These are phyloP conservation scores for Polypedilum pembai DNA, from an alignment of 1,140 invertebrate genomes.

Conservation along the genomic window DNA sequence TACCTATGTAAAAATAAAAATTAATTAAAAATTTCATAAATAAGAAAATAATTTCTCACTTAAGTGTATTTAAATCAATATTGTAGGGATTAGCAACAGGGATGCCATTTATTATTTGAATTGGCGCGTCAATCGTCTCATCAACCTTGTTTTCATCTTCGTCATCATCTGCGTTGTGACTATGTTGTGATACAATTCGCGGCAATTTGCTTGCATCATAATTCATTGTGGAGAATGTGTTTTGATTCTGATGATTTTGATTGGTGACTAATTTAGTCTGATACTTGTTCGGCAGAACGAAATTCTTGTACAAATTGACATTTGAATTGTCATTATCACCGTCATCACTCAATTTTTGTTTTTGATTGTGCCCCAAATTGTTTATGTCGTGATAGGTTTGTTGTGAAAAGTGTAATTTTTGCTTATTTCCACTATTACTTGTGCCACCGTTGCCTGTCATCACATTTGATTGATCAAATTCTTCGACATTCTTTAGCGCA, in stretches of 20 bases:
- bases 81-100: slow-evolving; percentile 38
- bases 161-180: neutral
- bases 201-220: neutral
- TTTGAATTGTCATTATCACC: slow-evolving; percentile 9
- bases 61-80: slow-evolving; percentile 37
- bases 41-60: neutral
- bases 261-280: neutral
- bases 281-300: neutral
- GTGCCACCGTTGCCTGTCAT: slow-evolving; percentile 34
- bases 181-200: neutral
- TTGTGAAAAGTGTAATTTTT: slow-evolving; percentile 40
- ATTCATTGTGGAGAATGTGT: neutral
- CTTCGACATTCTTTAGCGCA: slow-evolving; percentile 32
- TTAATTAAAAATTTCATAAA: neutral
- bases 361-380: slow-evolving; percentile 32
- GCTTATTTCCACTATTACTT: slow-evolving; percentile 34
- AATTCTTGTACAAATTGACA: slow-evolving; percentile 33
- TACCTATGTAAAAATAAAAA: neutral
- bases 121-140: slow-evolving; percentile 33
- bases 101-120: slow-evolving; percentile 31
- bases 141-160: slow-evolving; percentile 9
- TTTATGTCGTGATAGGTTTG: slow-evolving; percentile 43
- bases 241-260: neutral
- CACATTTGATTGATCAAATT: slow-evolving; percentile 41
- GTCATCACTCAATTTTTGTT: slow-evolving; percentile 34